Evolutionary conservation across 2,888 invertebrate species (phyloP).

Genomic region (Crossocerus cetratus): DNA sequence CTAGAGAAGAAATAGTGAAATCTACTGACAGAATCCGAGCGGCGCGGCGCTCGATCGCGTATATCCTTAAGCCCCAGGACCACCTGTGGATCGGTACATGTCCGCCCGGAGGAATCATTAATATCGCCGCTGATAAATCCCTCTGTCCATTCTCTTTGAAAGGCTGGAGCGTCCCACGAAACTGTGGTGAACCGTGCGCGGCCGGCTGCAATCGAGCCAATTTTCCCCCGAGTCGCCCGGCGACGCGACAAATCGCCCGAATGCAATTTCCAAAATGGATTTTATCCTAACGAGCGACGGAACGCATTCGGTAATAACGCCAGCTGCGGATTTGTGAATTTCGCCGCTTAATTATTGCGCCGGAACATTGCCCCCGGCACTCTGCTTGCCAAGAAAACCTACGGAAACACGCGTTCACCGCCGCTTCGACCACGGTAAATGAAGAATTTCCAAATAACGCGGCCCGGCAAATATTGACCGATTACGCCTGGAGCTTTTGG

Average conservation of each 20-base stretch:
- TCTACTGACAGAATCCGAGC: neutral
- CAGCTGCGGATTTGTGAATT: constrained; percentile 14
- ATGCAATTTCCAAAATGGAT: constrained; percentile 37
- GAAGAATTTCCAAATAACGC: constrained; percentile 49
- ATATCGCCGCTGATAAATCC: too few relatives aligned
- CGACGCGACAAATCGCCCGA: constrained; percentile 8
- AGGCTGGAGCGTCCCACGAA: too few relatives aligned
- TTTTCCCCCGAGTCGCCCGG: neutral
- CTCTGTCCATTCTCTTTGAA: too few relatives aligned
- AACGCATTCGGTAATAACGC: constrained; percentile 13
- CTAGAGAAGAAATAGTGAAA: too few relatives aligned
- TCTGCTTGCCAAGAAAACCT: too few relatives aligned
- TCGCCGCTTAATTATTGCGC: constrained; percentile 3
- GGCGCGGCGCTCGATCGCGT: constrained; percentile 1
- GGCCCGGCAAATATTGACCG: constrained; percentile 38
- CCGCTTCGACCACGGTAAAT: constrained; percentile 1
- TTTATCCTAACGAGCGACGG: constrained; percentile 35
- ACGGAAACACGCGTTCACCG: too few relatives aligned
- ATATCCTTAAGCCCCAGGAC: too few relatives aligned
- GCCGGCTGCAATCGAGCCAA: too few relatives aligned
- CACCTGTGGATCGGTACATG: too few relatives aligned
- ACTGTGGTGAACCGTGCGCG: too few relatives aligned
- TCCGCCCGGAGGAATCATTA: too few relatives aligned
- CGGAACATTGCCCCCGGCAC: too few relatives aligned
- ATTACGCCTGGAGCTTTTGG: constrained; percentile 30